Evolutionary conservation across 1,140 invertebrate species (phyloP), one percentile per base, ranked within the genome.

Genomic region (Dryas iulia): DNA sequence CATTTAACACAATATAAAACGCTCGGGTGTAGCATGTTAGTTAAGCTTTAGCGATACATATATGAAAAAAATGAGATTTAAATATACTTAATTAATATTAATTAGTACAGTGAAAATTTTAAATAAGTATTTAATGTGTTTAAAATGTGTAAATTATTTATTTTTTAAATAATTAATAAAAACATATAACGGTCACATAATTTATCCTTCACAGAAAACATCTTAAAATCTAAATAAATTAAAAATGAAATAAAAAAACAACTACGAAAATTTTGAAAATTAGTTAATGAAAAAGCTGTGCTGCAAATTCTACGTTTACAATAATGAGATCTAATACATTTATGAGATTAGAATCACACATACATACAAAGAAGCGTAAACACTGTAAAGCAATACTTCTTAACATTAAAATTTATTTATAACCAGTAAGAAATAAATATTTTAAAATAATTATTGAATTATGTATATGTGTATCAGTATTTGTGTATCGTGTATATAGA

Each of bases 231-330:
- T 64, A 79, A 69, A 71, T 59, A 72, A 33, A 70, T 69, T 28
- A 73, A 65, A 52, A 63, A 67, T 73, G 35, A 30, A 62, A 62
- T 25, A 62, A 89, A 91, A 89, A 69, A 89, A 76, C 57, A 72
- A 30, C 69, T 70, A 47, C 73, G 60, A 30, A 65, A 57, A 66
- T 69, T 71, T 75, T 77, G 75, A 60, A 63, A 86, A 88, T 89
- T 86, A 89, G 85, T 90, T 78, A 63, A 85, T 90, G 83, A 83
- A 80, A 64, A 89, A 86, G 86, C 86, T 82, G 72, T 75, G 81
- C 84, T 84, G 85, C 84, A 81, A 87, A 84, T 75, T 85, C 83
- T 88, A 86, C 84, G 72, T 79, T 77, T 75, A 77, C 60, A 77
- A 71, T 75, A 66, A 86, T 59, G 72, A 72, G 68, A 69, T 71